Evolutionary conservation across 1,140 invertebrate species (phyloP), one percentile per base, ranked within the genome.

Genomic region (Cherax quadricarinatus): DNA sequence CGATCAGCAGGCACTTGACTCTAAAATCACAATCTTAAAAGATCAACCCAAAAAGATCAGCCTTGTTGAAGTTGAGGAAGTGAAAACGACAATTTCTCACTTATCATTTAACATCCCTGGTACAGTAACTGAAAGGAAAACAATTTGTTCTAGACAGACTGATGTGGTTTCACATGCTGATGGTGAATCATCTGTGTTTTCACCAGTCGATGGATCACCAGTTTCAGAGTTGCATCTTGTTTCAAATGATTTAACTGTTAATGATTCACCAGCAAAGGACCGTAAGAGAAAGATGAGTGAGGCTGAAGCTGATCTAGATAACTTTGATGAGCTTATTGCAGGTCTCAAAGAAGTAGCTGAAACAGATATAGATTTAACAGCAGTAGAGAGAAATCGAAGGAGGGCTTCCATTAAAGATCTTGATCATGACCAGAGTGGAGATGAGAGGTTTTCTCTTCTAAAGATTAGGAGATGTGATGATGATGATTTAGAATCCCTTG

Each of bases 241-340:
- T 75, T 75, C 24, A 75, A 4, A 12, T 75, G 70, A 75, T 30
- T 10, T 30, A 21, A 12, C 70, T 9, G 7, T 75, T 80, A 57
- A 62, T 51, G 90, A 85, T 66, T 87, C 90, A 24, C 53, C 89
- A 70, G 48, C 62, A 60, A 87, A 88, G 48, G 86, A 88, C 10
- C 80, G 79, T 30, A 88, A 90, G 81, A 83, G 88, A 81, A 93
- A 93, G 57, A 90, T 89, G 21, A 87, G 70, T 24, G 93, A 93
- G 14, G 91, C 70, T 85, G 93, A 93, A 30, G 79, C 80, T 70
- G 93, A 93, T 48, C 86, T 90, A 49, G 93, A 93, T 48, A 93
- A 93, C 89, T 84, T 93, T 48, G 93, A 93, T 85, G 93, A 90
- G 57, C 83, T 93, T 14, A 93, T 93, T 70, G 93, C 93, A 5